Evolutionary conservation across 1,140 invertebrate species (phyloP).

Genomic region (Wiebesia pumilae): DNA sequence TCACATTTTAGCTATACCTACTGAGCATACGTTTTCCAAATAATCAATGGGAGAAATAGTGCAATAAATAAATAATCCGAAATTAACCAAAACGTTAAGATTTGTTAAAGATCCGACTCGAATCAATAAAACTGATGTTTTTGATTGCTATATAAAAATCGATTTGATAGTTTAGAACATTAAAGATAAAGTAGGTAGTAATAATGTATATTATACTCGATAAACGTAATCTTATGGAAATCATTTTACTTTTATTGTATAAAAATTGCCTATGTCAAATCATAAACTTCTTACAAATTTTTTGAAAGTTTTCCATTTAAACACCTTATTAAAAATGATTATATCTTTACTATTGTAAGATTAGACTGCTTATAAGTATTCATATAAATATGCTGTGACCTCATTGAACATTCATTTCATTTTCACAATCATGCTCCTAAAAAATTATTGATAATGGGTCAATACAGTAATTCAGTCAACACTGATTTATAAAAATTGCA

Average conservation of each 20-base stretch:
- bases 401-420: background rate
- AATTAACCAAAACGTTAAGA: background rate
- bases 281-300: conserved; percentile 36
- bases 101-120: background rate
- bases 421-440: too few species aligned
- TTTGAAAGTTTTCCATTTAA: conserved; percentile 32
- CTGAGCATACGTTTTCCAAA: too few species aligned
- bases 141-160: background rate
- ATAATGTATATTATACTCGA: conserved; percentile 10
- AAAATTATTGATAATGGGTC: too few species aligned
- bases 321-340: background rate
- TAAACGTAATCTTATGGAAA: background rate
- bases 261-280: conserved; percentile 34
- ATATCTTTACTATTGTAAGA: background rate
- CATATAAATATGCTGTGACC: background rate
- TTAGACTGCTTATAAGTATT: conserved; percentile 22
- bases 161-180: background rate
- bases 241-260: conserved; percentile 22
- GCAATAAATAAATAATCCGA: conserved; percentile 10
- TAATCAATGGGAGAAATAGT: background rate
- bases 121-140: background rate
- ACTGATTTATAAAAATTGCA: too few species aligned
- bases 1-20: background rate
- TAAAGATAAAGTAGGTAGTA: background rate
- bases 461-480: too few species aligned